Conservation (phyloP, 2,797 vertebrate genomes). For the Crax fasciolata region DNA sequence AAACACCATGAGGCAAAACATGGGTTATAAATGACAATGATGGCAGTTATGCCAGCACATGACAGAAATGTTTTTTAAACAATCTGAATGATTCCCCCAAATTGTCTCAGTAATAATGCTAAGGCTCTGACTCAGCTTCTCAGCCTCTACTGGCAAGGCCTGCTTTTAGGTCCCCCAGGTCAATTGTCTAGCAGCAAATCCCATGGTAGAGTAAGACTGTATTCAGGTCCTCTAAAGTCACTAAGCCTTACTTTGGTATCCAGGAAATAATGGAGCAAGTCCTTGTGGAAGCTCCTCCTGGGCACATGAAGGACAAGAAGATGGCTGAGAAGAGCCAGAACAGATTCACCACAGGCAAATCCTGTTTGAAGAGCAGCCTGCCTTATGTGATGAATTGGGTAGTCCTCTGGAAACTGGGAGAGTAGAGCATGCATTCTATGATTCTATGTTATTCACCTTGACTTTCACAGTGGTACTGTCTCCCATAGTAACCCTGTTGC, state of each 20-base stretch:
- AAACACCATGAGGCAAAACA: background rate
- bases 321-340: background rate
- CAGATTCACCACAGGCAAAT: background rate
- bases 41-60: background rate
- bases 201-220: background rate
- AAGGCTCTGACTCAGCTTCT: background rate
- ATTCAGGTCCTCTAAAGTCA: background rate
- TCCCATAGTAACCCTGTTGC: background rate
- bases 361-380: background rate
- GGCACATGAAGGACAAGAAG: background rate
- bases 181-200: background rate
- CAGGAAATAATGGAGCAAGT: background rate
- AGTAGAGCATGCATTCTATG: too few species aligned
- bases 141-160: background rate
- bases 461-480: background rate
- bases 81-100: background rate
- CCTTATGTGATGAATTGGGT: background rate
- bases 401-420: background rate
- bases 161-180: background rate
- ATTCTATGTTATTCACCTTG: background rate
- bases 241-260: background rate
- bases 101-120: background rate
- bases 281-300: background rate
- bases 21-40: background rate
- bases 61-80: background rate